Evolutionary conservation across 1,140 invertebrate genomes (phyloP).

Genomic region (Ceratosolen solmsi): DNA sequence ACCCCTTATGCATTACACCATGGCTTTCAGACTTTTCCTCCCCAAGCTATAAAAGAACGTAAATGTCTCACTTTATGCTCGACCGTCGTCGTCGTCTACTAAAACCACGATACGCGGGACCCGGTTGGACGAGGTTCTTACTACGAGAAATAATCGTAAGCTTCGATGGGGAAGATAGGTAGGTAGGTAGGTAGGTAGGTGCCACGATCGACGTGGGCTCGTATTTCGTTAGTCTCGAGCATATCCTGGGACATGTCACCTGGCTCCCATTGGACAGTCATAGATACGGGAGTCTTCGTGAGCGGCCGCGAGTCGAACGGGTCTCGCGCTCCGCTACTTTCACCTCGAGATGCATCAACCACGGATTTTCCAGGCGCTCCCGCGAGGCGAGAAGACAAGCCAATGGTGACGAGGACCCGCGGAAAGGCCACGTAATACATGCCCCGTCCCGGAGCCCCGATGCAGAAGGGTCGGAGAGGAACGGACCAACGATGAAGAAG

Average conservation of each 20-base stretch:
- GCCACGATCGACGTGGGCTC: background rate
- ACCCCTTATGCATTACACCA: too few relatives aligned
- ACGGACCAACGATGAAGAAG: too few relatives aligned
- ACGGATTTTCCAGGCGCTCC: conserved; percentile 26
- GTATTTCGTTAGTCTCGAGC: background rate
- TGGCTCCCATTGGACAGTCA: background rate
- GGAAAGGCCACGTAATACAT: background rate
- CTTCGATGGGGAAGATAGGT: too few relatives aligned
- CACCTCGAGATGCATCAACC: conserved; percentile 24
- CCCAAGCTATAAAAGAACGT: too few relatives aligned
- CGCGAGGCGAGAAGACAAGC: conserved; percentile 20
- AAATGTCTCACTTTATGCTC: too few relatives aligned
- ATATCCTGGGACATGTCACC: background rate
- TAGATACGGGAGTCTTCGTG: background rate
- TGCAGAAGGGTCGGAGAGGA: too few relatives aligned
- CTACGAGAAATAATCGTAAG: too few relatives aligned
- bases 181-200: background rate
- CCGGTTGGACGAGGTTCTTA: too few relatives aligned
- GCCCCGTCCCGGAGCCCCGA: background rate
- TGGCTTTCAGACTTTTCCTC: too few relatives aligned
- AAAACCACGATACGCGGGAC: too few relatives aligned
- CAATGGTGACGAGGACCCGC: background rate
- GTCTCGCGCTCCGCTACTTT: conserved; percentile 7
- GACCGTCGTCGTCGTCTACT: too few relatives aligned
- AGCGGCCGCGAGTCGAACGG: background rate